Conservation (phyloP, 2,797 vertebrate species). For the Pangasius sanitwongsei region DNA sequence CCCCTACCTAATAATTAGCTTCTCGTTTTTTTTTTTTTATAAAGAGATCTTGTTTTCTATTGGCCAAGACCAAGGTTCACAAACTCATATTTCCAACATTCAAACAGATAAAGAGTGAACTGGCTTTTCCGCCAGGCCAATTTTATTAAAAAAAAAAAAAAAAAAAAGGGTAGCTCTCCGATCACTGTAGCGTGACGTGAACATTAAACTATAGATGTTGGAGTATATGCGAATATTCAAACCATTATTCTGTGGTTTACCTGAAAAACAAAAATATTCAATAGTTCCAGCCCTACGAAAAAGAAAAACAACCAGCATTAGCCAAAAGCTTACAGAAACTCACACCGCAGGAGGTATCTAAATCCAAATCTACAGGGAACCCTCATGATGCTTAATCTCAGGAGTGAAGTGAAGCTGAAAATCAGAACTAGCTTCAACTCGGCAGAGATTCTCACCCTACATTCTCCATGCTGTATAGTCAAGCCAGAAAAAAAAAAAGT, state of each 20-base stretch:
- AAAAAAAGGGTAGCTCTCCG: background rate
- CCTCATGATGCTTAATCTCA: background rate
- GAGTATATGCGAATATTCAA: background rate
- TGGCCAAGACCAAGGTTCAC: background rate
- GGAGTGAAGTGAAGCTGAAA: constrained; percentile 34
- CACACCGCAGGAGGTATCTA: background rate
- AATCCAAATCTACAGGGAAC: background rate
- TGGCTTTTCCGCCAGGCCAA: background rate
- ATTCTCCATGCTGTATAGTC: background rate
- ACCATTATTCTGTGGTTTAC: background rate
- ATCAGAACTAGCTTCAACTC: constrained; percentile 15
- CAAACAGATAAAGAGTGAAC: background rate
- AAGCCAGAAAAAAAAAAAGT: constrained; percentile 3
- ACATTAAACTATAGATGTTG: background rate
- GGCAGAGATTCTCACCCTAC: constrained; percentile 5
- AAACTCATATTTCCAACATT: background rate
- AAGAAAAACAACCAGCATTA: background rate
- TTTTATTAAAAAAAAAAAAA: background rate
- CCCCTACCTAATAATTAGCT: too few species aligned
- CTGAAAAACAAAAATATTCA: background rate
- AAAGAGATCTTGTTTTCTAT: background rate
- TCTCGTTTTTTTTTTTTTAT: too few species aligned
- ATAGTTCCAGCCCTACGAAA: background rate
- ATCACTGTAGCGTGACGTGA: background rate
- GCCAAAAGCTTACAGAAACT: constrained; percentile 13